Evolutionary conservation across 2,797 vertebrate species (phyloP), one percentile per base, ranked within the genome.

Genomic region (Manis pentadactyla): DNA sequence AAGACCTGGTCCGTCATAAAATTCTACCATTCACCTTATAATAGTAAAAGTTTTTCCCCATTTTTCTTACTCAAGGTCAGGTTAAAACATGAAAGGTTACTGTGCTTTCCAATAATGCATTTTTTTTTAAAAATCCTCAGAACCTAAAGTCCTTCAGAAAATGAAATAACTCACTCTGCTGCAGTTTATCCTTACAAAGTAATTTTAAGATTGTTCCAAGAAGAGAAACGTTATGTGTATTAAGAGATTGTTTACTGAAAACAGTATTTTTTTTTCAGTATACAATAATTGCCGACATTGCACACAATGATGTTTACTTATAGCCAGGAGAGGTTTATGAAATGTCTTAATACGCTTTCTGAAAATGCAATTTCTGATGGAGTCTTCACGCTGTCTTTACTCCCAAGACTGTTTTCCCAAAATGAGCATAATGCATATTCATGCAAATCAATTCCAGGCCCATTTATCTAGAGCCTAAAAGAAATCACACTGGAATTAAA

Each of bases 201-300:
- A 87, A 79, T n/a, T 71, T 46, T 96, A 84, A 86, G 15, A 23
- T 34, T 93, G 17, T 86, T 93, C 34, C 18, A 96, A 46, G 42
- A 89, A 77, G 1, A 69, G 73, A 93, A 86, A 49, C 92, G 18
- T 64, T 73, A 46, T 31, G 7, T 92, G 27, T 42, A 87, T 51
- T 93, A 84, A 71, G 66, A 73, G 23, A 51, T 42, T 85, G 4
- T 69, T 96, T 64, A 73, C 15, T 92, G 73, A 87, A 95, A 95
- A 88, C 57, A 91, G 85, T 75, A 25, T 51, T 86, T 86, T 88
- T 14, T 46, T 46, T 46, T 2, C 42, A 46, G 46, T 46, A 46
- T 46, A 46, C 46, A 2, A 46, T 46, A 7, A 46, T 71, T 86
- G 61, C 55, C 64, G 84, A 46, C 59, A 64, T 34, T 83, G 34